Conservation (phyloP, 30 jellyfish, hydroid and myxozoan genomes). For the Aurelia coerulea region DNA sequence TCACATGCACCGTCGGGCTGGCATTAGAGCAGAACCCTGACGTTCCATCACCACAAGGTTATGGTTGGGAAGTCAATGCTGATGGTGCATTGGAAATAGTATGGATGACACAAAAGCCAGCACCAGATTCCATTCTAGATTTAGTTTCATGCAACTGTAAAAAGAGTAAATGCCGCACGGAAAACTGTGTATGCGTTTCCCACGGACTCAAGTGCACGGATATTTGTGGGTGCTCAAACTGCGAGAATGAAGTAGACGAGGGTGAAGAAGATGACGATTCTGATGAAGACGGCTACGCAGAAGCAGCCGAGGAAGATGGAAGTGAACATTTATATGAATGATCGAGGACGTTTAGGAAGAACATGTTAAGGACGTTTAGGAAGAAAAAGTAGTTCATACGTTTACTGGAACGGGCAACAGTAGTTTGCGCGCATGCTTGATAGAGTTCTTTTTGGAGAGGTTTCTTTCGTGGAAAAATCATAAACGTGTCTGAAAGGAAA, state of each 20-base stretch:
- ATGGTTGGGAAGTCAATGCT: constrained; percentile 42
- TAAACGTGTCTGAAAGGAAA: neutral
- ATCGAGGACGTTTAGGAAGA: neutral
- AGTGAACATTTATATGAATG: constrained; percentile 9
- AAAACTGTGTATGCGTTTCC: constrained; percentile 22
- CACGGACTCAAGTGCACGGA: constrained; percentile 55
- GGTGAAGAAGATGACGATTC: too few species aligned
- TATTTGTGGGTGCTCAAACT: constrained; percentile 17
- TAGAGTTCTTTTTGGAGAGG: neutral
- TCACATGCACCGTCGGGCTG: constrained; percentile 28
- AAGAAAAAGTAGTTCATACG: neutral
- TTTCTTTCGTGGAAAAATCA: neutral
- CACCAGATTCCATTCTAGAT: constrained; percentile 68
- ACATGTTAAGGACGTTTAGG: too few species aligned
- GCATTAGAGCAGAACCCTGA: constrained; percentile 40
- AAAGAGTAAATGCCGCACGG: constrained; percentile 23
- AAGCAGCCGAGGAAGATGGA: constrained; percentile 41
- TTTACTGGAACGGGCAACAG: too few species aligned
- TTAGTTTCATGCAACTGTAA: constrained; percentile 58
- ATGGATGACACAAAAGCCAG: constrained; percentile 57
- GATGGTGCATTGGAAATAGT: too few species aligned
- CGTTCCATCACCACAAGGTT: constrained; percentile 64
- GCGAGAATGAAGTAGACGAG: too few species aligned
- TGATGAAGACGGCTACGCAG: constrained; percentile 13
- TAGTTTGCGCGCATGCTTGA: too few species aligned